Conservation (phyloP, 2,888 invertebrate species). For the Kuschelorhynchus macadamiae region DNA sequence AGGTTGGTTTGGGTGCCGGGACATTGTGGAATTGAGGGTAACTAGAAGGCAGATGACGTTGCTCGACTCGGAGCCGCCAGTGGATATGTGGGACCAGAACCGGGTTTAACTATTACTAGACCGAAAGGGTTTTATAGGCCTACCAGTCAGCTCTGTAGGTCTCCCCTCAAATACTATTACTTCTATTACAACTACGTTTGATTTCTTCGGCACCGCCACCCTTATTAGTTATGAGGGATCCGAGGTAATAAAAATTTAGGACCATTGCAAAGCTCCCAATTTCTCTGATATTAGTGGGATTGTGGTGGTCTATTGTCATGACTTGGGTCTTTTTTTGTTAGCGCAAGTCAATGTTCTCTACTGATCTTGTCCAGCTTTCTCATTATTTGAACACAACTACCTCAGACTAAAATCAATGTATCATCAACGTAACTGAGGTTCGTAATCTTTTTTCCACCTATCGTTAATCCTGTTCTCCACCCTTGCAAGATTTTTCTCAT, state of each 20-base stretch:
- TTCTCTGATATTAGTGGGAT: background rate
- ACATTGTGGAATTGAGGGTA: too few species aligned
- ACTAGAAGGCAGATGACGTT: too few species aligned
- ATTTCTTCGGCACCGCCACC: constrained; percentile 15
- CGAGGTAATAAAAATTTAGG: background rate
- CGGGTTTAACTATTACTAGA: too few species aligned
- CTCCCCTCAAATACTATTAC: too few species aligned
- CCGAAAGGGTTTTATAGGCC: too few species aligned
- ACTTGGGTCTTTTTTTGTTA: background rate
- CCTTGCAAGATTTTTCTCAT: too few species aligned
- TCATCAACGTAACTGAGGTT: constrained; percentile 5
- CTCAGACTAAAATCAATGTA: background rate
- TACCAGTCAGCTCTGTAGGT: too few species aligned
- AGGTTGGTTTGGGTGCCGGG: too few species aligned
- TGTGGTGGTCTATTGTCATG: background rate
- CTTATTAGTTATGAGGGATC: background rate
- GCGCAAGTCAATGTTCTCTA: background rate
- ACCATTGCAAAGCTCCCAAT: background rate
- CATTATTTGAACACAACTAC: background rate
- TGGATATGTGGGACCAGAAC: too few species aligned
- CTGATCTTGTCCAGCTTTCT: background rate
- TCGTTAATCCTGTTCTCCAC: too few species aligned
- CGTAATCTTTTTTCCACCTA: background rate
- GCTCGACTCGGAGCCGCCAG: too few species aligned
- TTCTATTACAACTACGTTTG: too few species aligned